These are phyloP conservation scores for Odiellus spinosus DNA, from an alignment of 2,888 invertebrate species.

Conservation along the genomic window DNA sequence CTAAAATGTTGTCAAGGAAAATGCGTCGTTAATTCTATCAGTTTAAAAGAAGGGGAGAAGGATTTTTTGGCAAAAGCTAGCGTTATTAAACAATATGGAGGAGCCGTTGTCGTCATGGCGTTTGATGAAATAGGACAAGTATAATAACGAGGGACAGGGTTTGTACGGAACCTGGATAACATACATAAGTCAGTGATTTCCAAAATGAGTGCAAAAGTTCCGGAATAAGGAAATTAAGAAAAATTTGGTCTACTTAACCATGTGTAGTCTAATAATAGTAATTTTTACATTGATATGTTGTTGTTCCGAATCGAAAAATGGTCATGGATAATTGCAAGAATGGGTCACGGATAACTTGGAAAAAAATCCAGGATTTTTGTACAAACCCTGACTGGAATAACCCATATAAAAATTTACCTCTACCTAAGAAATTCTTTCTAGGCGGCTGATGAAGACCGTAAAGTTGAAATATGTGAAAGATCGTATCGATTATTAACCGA, in stretches of 20 bases:
- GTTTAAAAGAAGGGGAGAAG: constrained; percentile 40
- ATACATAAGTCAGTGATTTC: no score
- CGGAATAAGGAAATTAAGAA: no score
- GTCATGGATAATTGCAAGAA: background rate
- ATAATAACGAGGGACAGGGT: no score
- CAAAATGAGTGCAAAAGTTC: no score
- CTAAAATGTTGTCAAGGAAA: constrained; percentile 40
- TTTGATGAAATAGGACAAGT: constrained; percentile 43
- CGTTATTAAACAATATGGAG: constrained; percentile 30
- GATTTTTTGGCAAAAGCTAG: constrained; percentile 39
- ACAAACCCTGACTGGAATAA: no score
- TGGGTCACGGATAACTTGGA: background rate
- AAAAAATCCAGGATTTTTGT: no score
- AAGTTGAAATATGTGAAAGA: constrained; percentile 39
- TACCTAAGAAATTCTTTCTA: no score
- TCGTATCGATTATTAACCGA: constrained; percentile 37
- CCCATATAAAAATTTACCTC: no score
- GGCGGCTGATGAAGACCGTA: constrained; percentile 37
- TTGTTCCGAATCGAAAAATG: background rate
- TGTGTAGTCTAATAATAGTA: background rate
- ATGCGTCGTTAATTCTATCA: constrained; percentile 42
- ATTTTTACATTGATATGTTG: background rate
- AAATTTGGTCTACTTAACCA: background rate
- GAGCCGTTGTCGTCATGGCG: constrained; percentile 41
- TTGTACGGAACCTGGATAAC: no score